phyloP scores from a whole-genome alignment of 2,113 vertebrate genomes.

The Bagarius yarrelli region DNA sequence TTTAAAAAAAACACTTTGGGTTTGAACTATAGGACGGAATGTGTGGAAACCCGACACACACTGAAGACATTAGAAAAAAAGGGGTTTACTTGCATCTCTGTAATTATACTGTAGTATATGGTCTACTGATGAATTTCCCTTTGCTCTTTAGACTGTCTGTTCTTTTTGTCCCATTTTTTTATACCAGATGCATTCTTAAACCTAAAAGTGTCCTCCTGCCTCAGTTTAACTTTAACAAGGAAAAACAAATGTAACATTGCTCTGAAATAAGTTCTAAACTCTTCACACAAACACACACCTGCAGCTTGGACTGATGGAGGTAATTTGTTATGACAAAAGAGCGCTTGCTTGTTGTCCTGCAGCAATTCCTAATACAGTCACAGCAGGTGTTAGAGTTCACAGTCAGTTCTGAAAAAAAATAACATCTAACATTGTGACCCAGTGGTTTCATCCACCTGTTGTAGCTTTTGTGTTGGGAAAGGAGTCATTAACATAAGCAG shows the following conservation, averaged over 20 bases:
- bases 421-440: slow-evolving; percentile 1
- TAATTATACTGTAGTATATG: slow-evolving; percentile 44
- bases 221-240: background rate
- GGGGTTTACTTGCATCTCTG: slow-evolving; percentile 9
- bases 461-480: too few relatives aligned
- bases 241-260: background rate
- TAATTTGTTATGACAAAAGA: slow-evolving; percentile 20
- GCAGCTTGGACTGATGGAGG: background rate
- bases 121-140: slow-evolving; percentile 31
- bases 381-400: slow-evolving; percentile 23
- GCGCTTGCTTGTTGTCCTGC: slow-evolving; percentile 5
- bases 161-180: too few relatives aligned
- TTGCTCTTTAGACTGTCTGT: background rate
- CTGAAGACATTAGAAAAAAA: slow-evolving; percentile 5
- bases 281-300: background rate
- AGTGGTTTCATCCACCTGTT: too few relatives aligned
- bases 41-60: slow-evolving; percentile 9
- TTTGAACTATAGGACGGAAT: slow-evolving; percentile 44
- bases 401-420: background rate
- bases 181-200: background rate
- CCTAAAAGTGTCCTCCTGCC: background rate
- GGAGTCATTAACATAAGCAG: too few relatives aligned
- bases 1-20: slow-evolving; percentile 18
- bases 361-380: slow-evolving; percentile 3
- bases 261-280: too few relatives aligned